Evolutionary conservation across 2,888 invertebrate species (phyloP).

Genomic region (Cryptus viduatorius): DNA sequence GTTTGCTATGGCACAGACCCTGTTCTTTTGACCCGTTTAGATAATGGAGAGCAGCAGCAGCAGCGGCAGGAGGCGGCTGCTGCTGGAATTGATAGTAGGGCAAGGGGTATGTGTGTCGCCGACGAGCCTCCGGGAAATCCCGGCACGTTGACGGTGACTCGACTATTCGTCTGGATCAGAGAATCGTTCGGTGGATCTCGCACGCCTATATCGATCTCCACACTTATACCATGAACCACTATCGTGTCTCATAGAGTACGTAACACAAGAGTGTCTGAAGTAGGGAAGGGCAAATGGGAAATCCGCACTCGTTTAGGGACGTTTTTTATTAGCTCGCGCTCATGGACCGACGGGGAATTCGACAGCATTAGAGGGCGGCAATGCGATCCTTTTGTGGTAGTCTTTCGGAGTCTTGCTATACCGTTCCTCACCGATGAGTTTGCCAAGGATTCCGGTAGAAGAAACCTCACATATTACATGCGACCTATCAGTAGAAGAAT

Average conservation of each 20-base stretch:
- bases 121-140: slow-evolving; percentile 46
- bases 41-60: slow-evolving; percentile 29
- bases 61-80: slow-evolving; percentile 3
- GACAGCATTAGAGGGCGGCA: slow-evolving; percentile 33
- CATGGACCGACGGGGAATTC: slow-evolving; percentile 34
- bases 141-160: slow-evolving; percentile 50
- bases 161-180: slow-evolving; percentile 68
- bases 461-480: slow-evolving; percentile 23
- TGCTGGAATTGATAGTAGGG: slow-evolving; percentile 33
- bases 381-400: slow-evolving; percentile 27
- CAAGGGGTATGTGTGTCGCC: slow-evolving; percentile 37
- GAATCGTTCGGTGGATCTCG: slow-evolving; percentile 57
- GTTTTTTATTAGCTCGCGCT: slow-evolving; percentile 56
- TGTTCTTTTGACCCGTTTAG: slow-evolving; percentile 43
- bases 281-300: slow-evolving; percentile 29
- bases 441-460: neutral
- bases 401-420: neutral
- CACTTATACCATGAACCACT: slow-evolving; percentile 12
- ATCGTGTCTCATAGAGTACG: slow-evolving; percentile 13
- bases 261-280: slow-evolving; percentile 20
- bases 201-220: slow-evolving; percentile 9
- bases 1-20: slow-evolving; percentile 29
- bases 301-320: slow-evolving; percentile 48
- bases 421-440: neutral
- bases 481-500: slow-evolving; percentile 47